Percentiles rank a stretch among this genome's conserved stretches.
Evolutionary conservation across 1,140 invertebrate species (phyloP).

Genomic region (Drosophila orena): DNA sequence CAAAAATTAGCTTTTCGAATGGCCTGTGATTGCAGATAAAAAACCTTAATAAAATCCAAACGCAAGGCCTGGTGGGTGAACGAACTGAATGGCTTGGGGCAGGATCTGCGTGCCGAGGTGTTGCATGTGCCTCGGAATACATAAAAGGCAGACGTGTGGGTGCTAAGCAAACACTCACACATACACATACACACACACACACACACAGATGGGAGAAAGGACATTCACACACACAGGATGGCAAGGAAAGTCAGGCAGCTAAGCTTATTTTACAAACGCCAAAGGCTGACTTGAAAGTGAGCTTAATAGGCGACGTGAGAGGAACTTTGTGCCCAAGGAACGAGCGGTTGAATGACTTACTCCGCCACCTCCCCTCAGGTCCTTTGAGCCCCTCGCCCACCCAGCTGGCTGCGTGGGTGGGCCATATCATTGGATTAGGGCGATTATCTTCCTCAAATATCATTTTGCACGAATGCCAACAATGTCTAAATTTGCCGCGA

Average conservation of each 20-base stretch:
- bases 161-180: constrained; percentile 53
- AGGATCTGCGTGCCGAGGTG: constrained; percentile 48
- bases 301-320: constrained; percentile 50
- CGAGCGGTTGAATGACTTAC: constrained; percentile 36
- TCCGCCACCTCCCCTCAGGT: neutral
- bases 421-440: constrained; percentile 63
- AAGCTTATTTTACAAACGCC: constrained; percentile 71
- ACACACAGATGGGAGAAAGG: too few species aligned
- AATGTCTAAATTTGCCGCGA: constrained; percentile 71
- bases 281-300: constrained; percentile 62
- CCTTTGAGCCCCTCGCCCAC: constrained; percentile 1
- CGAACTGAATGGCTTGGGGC: constrained; percentile 29
- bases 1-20: constrained; percentile 5
- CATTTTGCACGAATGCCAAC: constrained; percentile 78
- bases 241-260: constrained; percentile 30
- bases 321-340: constrained; percentile 21
- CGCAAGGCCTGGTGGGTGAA: constrained; percentile 11
- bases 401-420: constrained; percentile 13
- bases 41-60: constrained; percentile 1
- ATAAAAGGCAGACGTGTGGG: constrained; percentile 42
- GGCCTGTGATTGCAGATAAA: constrained; percentile 13
- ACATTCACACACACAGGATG: constrained; percentile 11
- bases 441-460: constrained; percentile 80
- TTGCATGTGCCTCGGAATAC: constrained; percentile 58
- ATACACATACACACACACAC: neutral